Evolutionary conservation across 2,113 vertebrate genomes (phyloP).

Genomic region (Corythornis vintsioides): DNA sequence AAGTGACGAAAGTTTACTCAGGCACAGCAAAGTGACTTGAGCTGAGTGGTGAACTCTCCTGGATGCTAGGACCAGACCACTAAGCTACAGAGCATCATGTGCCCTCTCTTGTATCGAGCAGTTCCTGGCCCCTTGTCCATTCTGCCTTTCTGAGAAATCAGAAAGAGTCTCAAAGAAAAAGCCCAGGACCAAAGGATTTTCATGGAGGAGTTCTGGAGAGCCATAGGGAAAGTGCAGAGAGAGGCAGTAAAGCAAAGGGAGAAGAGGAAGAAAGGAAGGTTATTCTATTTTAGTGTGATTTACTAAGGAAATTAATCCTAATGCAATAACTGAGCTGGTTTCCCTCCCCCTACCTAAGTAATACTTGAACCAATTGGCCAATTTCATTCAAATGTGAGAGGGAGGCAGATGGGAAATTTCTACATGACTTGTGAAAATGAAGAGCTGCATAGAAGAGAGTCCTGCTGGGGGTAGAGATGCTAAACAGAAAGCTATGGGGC

Average conservation of each 20-base stretch:
- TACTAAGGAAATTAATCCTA: constrained; percentile 23
- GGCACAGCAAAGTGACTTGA: background rate
- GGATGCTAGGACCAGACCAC: background rate
- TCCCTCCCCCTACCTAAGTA: background rate
- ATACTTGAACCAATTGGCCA: background rate
- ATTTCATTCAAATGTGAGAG: background rate
- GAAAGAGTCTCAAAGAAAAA: background rate
- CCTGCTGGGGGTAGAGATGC: background rate
- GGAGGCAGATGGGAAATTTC: background rate
- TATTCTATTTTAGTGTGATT: background rate
- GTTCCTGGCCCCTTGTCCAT: background rate
- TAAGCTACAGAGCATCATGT: background rate
- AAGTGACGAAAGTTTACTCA: background rate
- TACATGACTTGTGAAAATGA: background rate
- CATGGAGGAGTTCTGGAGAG: background rate
- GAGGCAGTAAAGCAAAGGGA: background rate
- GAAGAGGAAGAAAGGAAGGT: background rate
- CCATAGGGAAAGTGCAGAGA: background rate
- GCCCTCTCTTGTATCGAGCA: background rate
- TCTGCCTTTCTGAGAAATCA: background rate
- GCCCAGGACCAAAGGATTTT: background rate
- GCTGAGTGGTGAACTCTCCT: background rate
- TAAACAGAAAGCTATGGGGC: background rate
- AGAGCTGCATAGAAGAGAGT: background rate
- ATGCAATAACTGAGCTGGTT: background rate